Conservation (phyloP, 1,140 invertebrate species). For the Caenorhabditis tropicalis region DNA sequence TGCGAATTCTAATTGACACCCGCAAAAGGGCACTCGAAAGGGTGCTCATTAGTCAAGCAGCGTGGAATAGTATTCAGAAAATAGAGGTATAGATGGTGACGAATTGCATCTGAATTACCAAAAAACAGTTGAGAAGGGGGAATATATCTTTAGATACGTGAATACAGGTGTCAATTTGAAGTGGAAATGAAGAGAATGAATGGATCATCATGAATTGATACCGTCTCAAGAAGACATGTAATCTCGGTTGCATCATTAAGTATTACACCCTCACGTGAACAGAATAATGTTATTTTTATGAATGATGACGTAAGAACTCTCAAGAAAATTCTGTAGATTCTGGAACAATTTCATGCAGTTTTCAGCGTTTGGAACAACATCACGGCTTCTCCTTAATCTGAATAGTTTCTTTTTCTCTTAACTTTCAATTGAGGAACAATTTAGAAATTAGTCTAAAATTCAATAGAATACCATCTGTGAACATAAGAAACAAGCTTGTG, state of each 20-base stretch:
- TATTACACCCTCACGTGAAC: background rate
- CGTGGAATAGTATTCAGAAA: background rate
- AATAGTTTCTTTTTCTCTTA: too few species aligned
- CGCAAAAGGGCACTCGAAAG: constrained; percentile 28
- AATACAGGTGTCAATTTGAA: constrained; percentile 37
- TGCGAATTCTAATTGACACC: constrained; percentile 43
- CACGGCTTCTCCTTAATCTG: too few species aligned
- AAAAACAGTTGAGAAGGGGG: constrained; percentile 27
- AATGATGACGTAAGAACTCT: background rate
- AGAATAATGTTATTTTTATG: background rate
- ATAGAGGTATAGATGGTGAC: background rate
- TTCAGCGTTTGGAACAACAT: too few species aligned
- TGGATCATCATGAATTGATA: constrained; percentile 30
- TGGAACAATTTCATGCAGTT: too few species aligned
- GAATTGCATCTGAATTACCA: background rate
- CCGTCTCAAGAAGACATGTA: constrained; percentile 4
- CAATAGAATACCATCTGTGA: background rate
- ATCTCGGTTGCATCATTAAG: constrained; percentile 12
- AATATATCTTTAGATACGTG: background rate
- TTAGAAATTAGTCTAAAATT: background rate
- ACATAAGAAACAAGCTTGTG: constrained; percentile 11
- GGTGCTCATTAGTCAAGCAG: constrained; percentile 36
- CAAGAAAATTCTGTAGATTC: too few species aligned
- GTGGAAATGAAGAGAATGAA: background rate
- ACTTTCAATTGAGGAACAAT: too few species aligned